Evolutionary conservation across 2,888 invertebrate species (phyloP), one percentile per base, ranked within the genome.

Genomic region (Noctua janthe): DNA sequence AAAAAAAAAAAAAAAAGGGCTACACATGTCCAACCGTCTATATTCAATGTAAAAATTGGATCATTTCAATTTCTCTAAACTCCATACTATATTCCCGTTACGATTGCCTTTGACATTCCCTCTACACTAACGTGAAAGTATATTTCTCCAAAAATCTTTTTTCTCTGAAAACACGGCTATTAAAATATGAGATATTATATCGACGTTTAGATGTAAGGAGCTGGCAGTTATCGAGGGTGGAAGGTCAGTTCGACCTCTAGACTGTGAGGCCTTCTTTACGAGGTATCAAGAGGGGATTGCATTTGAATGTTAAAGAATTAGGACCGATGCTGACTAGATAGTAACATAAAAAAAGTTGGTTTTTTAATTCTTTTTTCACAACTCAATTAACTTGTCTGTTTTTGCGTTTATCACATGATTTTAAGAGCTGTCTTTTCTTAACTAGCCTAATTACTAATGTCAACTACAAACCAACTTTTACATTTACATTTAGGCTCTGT

Each of bases 171-270:
- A 79, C 59, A 77, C 6, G 17, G n/a, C 72, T 75, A 79, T 87
- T 83, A 72, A 82, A 86, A 85, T 69, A 71, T 71, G 64, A 71
- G 71, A 78, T 80, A 81, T 83, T 75, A 81, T 79, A 74, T 80
- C 71, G 71, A 76, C 71, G 62, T 74, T 82, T 84, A 78, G 39
- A 74, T 67, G 43, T 62, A 81, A 76, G 74, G 74, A 69, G 64
- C 69, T 71, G 62, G 70, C 76, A 76, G 79, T 75, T 71, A 56
- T 71, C 59, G 74, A 54, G 66, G 67, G 54, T 67, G 29, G 54
- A 66, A 77, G 76, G 85, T 82, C 72, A 35, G 56, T 11, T 56
- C 70, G 83, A 81, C 85, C 89, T 87, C 89, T 64, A 88, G 88
- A 88, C 87, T 59, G 6, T 35, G 66, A 71, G 75, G 80, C 64